Evolutionary conservation across 1,140 invertebrate genomes (phyloP).

Genomic region (Theocolax elegans): DNA sequence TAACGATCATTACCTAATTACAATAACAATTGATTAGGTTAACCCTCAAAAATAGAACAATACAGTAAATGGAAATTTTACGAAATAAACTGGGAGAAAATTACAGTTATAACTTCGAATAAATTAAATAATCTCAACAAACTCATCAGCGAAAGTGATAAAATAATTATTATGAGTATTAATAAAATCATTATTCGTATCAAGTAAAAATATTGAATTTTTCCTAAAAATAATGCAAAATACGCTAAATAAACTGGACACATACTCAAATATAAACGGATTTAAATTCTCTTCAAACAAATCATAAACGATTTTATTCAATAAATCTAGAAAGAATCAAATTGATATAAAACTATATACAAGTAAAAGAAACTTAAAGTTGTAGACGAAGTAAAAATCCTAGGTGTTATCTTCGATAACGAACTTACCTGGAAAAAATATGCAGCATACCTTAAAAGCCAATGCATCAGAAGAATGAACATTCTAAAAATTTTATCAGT

Average conservation of each 20-base stretch:
- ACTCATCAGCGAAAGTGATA: not conserved
- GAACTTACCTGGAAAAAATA: not conserved
- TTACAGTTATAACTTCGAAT: no score
- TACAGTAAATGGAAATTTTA: no score
- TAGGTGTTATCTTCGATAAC: not conserved
- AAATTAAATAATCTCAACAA: not conserved
- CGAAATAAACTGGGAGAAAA: no score
- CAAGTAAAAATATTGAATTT: not conserved
- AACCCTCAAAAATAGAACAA: not conserved
- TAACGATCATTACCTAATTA: constrained; percentile 51
- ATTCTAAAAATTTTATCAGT: constrained; percentile 34
- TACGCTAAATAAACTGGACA: not conserved
- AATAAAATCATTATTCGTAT: not conserved
- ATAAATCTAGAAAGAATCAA: no score
- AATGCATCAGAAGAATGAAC: constrained; percentile 10
- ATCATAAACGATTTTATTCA: not conserved
- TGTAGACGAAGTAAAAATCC: not conserved
- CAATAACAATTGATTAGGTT: constrained; percentile 36
- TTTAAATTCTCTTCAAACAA: not conserved
- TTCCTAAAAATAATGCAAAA: not conserved
- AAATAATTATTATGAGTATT: not conserved
- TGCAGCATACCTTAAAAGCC: not conserved
- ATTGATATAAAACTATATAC: not conserved
- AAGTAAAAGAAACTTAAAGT: not conserved
- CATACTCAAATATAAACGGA: not conserved